These are phyloP conservation scores for Melitaea athalia DNA, from an alignment of 2,888 invertebrate genomes.

Conservation along the genomic window DNA sequence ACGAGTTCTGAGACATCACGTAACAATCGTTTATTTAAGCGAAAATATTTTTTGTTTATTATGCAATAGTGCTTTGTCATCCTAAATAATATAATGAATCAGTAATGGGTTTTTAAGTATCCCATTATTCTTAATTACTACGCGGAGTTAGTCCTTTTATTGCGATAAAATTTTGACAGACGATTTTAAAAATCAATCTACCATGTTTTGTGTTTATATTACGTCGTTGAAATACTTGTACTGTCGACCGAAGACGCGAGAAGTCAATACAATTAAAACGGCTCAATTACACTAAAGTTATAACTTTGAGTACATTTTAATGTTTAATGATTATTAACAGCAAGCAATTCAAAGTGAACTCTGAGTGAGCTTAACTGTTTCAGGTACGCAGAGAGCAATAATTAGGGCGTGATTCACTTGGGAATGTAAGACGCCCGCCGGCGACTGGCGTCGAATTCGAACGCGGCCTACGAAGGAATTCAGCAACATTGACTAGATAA, in stretches of 20 bases:
- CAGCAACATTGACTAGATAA: constrained; percentile 38
- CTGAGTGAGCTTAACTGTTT: constrained; percentile 46
- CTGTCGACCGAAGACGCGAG: neutral
- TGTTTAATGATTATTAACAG: constrained; percentile 65
- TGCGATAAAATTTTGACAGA: neutral
- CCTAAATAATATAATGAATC: constrained; percentile 25
- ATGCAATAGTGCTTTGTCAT: constrained; percentile 36
- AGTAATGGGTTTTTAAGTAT: constrained; percentile 32
- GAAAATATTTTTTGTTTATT: constrained; percentile 40
- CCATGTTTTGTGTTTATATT: neutral
- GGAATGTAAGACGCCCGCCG: constrained; percentile 34
- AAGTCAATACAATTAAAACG: neutral
- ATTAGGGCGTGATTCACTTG: constrained; percentile 60
- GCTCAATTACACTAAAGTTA: constrained; percentile 20
- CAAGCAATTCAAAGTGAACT: constrained; percentile 52
- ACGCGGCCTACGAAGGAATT: constrained; percentile 42
- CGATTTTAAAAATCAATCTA: neutral
- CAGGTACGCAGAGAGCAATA: constrained; percentile 60
- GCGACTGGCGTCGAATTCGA: constrained; percentile 42
- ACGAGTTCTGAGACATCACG: constrained; percentile 39
- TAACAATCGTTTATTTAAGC: constrained; percentile 39
- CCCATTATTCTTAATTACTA: constrained; percentile 15
- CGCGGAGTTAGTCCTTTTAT: neutral
- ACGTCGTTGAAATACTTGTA: neutral
- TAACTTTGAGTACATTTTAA: constrained; percentile 48